Evolutionary conservation across 2,888 invertebrate genomes (phyloP).

Genomic region (Chrysomela aeneicollis): DNA sequence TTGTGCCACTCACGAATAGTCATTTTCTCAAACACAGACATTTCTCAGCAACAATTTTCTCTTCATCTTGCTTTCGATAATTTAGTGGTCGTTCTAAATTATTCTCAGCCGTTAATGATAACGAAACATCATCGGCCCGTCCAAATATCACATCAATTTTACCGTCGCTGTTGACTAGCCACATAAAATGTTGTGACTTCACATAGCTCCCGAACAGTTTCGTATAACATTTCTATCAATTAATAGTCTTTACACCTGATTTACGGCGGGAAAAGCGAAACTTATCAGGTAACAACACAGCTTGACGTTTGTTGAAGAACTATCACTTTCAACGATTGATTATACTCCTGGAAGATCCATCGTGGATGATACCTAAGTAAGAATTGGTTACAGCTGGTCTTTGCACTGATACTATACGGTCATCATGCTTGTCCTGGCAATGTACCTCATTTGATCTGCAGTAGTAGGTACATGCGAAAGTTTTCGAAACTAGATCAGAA

Average conservation of each 20-base stretch:
- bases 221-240: slow-evolving; percentile 11
- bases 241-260: slow-evolving; percentile 16
- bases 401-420: too few species aligned
- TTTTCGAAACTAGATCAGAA: too few species aligned
- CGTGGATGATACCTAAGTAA: too few species aligned
- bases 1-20: too few species aligned
- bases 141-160: slow-evolving; percentile 8
- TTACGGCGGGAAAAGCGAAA: slow-evolving; percentile 2
- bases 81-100: too few species aligned
- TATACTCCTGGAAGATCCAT: not conserved
- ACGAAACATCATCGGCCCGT: not conserved
- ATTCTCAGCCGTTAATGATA: not conserved
- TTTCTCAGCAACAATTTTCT: too few species aligned
- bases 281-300: slow-evolving; percentile 10
- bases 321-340: slow-evolving; percentile 2
- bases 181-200: slow-evolving; percentile 13
- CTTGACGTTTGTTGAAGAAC: slow-evolving; percentile 8
- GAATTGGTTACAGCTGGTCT: too few species aligned
- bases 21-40: too few species aligned
- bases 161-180: not conserved
- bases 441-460: too few species aligned
- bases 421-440: too few species aligned
- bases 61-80: too few species aligned
- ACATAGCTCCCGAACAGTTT: slow-evolving; percentile 17
- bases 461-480: too few species aligned